Conservation (phyloP, 2,888 invertebrate species). For the Glaucopsyche alexis region DNA sequence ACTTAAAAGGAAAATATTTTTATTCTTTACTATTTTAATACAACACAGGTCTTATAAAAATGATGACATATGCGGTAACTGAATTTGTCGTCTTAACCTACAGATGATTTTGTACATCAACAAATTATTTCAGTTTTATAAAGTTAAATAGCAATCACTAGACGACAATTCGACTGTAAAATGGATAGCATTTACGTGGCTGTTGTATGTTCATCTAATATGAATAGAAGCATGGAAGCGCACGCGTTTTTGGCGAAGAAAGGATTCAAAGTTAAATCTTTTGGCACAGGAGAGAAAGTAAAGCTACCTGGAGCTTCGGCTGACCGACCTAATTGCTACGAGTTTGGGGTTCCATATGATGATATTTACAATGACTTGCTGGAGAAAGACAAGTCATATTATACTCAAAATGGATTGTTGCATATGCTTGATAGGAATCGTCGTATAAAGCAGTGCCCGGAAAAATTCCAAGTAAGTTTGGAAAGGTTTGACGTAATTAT, state of each 20-base stretch:
- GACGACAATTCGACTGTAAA: slow-evolving; percentile 16
- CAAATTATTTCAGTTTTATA: background rate
- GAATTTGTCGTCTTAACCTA: background rate
- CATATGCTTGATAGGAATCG: slow-evolving; percentile 99
- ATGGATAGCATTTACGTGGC: slow-evolving; percentile 87
- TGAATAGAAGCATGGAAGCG: slow-evolving; percentile 99
- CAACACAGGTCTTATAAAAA: background rate
- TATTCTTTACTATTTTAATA: background rate
- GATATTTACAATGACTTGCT: slow-evolving; percentile 96
- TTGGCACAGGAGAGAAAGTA: slow-evolving; percentile 96
- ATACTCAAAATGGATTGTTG: slow-evolving; percentile 98
- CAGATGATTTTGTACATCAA: background rate
- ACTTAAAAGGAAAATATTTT: background rate
- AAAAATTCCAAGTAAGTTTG: slow-evolving; percentile 93
- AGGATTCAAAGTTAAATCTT: slow-evolving; percentile 96
- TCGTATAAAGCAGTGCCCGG: slow-evolving; percentile 95
- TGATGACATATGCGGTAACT: background rate
- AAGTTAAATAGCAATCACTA: background rate
- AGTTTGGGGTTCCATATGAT: slow-evolving; percentile 97
- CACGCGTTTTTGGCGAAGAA: slow-evolving; percentile 98
- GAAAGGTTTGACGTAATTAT: slow-evolving; percentile 97
- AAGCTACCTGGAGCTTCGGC: slow-evolving; percentile 97
- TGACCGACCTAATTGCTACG: slow-evolving; percentile 97
- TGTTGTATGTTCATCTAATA: slow-evolving; percentile 99
- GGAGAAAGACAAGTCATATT: slow-evolving; percentile 93